Conservation (phyloP, 1,140 invertebrate genomes). For the Heterodera carotae region DNA sequence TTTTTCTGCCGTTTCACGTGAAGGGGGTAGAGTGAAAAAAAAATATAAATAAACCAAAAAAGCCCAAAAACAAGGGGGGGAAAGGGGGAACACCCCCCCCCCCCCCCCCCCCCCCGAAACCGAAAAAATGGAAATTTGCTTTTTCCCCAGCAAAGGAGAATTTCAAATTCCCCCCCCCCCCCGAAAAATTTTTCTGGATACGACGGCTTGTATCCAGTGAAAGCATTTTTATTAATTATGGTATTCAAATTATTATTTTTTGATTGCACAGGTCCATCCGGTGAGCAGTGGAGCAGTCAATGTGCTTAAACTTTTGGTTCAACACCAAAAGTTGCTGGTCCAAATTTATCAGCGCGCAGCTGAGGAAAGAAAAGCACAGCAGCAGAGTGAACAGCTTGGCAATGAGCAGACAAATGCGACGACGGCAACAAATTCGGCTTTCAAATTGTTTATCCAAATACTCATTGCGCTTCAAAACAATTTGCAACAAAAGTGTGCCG, state of each 20-base stretch:
- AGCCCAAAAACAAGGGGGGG: too few species aligned
- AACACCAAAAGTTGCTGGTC: conserved; percentile 38
- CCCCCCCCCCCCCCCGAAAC: too few species aligned
- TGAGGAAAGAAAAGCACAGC: background rate
- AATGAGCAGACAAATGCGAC: conserved; percentile 1
- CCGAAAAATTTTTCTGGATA: too few species aligned
- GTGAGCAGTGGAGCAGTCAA: conserved; percentile 46
- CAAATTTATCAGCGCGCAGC: conserved; percentile 30
- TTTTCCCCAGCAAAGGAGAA: too few species aligned
- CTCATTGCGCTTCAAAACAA: conserved; percentile 48
- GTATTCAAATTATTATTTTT: background rate
- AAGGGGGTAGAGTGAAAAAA: too few species aligned
- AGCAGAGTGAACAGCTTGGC: background rate
- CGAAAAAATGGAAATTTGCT: too few species aligned
- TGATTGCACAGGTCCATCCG: conserved; percentile 22
- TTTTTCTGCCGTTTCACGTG: too few species aligned
- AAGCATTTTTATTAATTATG: background rate
- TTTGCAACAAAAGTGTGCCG: conserved; percentile 45
- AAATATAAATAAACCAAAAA: too few species aligned
- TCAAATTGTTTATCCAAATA: conserved; percentile 50
- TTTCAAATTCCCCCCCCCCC: too few species aligned
- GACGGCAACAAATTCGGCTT: background rate
- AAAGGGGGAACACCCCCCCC: too few species aligned
- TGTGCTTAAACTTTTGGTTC: conserved; percentile 48
- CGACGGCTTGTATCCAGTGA: too few species aligned